phyloP scores from a whole-genome alignment of 2,113 vertebrate species.

The Cebus imitator region DNA sequence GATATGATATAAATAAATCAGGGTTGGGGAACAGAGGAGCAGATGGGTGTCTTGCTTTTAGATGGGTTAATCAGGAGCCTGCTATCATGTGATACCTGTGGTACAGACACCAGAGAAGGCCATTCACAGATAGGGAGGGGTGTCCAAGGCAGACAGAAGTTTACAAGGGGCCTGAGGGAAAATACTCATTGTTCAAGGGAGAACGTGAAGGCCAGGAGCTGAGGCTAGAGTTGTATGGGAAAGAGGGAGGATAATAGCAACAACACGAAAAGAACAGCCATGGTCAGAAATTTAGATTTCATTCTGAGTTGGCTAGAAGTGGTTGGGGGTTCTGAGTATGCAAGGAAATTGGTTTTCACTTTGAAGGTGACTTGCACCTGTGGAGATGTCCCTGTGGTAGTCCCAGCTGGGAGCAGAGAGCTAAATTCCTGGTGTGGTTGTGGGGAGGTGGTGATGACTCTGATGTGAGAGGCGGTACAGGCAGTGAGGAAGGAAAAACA shows the following conservation, averaged over 20 bases:
- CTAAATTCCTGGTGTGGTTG: fast-evolving
- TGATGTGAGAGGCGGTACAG: too few species aligned
- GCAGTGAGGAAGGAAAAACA: neutral
- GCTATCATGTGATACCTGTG: too few species aligned
- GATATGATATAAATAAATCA: neutral
- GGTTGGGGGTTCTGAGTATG: too few species aligned
- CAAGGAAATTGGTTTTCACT: neutral
- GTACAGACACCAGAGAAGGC: neutral
- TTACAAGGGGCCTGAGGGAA: neutral
- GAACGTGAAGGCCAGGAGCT: neutral
- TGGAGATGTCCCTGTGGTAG: too few species aligned
- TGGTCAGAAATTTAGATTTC: neutral
- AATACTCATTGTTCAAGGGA: too few species aligned
- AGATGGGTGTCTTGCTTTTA: neutral
- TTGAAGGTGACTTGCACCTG: too few species aligned
- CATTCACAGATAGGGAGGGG: neutral
- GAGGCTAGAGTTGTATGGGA: fast-evolving
- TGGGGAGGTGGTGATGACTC: neutral
- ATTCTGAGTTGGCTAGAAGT: neutral
- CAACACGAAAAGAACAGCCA: too few species aligned
- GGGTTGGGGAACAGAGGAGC: neutral
- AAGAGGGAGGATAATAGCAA: too few species aligned
- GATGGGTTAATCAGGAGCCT: fast-evolving
- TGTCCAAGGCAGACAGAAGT: neutral
- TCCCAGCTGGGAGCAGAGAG: neutral